Conservation (phyloP, 2,797 vertebrate genomes). For the Pseudochirops corinnae region DNA sequence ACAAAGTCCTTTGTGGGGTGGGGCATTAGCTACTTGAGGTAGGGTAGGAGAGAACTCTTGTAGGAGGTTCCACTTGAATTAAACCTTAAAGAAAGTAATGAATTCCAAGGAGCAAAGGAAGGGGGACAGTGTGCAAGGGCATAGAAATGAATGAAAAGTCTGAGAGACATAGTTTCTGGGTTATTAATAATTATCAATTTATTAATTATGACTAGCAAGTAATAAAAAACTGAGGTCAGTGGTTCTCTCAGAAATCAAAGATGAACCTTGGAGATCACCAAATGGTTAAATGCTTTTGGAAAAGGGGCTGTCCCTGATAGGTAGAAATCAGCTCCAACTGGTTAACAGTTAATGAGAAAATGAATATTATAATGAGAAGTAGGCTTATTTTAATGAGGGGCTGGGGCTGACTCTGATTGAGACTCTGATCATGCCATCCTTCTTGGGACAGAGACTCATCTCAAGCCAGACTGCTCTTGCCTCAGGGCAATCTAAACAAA, state of each 20-base stretch:
- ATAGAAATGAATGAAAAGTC: not conserved
- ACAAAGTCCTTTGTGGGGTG: not conserved
- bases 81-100: not conserved
- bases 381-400: not conserved
- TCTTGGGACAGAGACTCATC: not conserved
- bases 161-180: not conserved
- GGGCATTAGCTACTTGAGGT: not conserved
- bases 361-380: too few species aligned
- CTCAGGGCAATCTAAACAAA: not conserved
- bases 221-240: not conserved
- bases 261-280: not conserved
- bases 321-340: not conserved
- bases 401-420: not conserved
- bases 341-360: not conserved
- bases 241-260: not conserved
- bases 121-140: not conserved
- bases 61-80: not conserved
- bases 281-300: not conserved
- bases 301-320: not conserved
- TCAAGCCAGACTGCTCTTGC: not conserved
- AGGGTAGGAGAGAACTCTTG: not conserved
- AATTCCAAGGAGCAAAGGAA: not conserved
- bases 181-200: not conserved
- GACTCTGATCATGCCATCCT: not conserved
- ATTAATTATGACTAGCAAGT: not conserved